Base-by-base conservation (phyloP, 2,113 vertebrate genomes). In the Leucopsar rothschildi region DNA sequence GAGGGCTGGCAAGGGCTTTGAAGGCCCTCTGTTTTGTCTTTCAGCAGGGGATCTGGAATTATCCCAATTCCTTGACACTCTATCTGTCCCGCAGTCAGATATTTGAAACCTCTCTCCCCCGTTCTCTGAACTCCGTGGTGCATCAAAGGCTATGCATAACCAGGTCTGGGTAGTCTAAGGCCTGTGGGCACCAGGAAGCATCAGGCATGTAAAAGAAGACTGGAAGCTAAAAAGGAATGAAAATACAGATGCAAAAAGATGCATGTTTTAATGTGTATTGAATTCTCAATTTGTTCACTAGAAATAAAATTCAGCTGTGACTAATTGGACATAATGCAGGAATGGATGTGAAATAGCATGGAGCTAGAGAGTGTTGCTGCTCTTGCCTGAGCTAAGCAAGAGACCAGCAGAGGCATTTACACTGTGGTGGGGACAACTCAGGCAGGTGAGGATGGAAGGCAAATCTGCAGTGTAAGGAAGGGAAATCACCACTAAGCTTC, bases 321-420 rank as follows among this genome's bases (percentile, higher is more conserved):
- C 13, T 80, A n/a, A 71, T 0, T 68, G 33, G 44, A 37, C 11
- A n/a, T 17, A 27, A 29, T 27, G 50, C 37, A 84, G 42, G 73
- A 76, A 81, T 16, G 56, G 15, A 14, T 40, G 12, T 16, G 16
- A 69, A 77, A 42, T 1, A 33, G 16, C 3, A 4, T 3, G 15
- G 45, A 65, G 50, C 24, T 0, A 9, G 40, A 79, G 5, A n/a
- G 28, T 0, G 0, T 4, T 65, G 73, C 24, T 70, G 69, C 52
- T 44, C 37, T 61, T 1, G 0, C 28, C 77, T 0, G 1, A 6
- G 49, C 52, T 55, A 10, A 80, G 66, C 13, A 35, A 65, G 42
- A 59, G 53, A 39, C 25, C 0, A 3, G 56, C 25, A 87, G 56
- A 61, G n/a, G 37, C 5, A 11, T 24, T 57, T 11, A 37, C 2